Conservation (phyloP, 2,113 vertebrate species). For the Podiceps cristatus region DNA sequence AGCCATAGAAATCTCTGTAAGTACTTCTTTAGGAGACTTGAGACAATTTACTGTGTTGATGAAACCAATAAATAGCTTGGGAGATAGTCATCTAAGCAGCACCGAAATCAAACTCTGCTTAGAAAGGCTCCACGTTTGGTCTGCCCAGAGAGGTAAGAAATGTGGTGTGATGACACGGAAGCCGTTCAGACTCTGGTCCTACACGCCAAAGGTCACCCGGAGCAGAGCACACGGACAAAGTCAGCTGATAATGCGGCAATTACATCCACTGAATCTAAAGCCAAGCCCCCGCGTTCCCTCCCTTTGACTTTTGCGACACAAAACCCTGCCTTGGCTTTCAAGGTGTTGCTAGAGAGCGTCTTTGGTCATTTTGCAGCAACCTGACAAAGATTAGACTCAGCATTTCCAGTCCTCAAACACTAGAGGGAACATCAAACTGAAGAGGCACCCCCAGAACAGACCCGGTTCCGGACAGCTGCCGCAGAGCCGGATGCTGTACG, state of each 20-base stretch:
- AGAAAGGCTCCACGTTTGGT: not conserved
- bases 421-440: slow-evolving; percentile 57
- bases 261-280: not conserved
- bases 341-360: not conserved
- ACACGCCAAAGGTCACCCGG: not conserved
- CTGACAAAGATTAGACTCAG: not conserved
- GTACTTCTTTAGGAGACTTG: slow-evolving; percentile 56
- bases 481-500: rapidly evolving
- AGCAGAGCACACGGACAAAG: not conserved
- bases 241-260: slow-evolving; percentile 10
- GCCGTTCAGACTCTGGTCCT: not conserved
- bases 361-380: not conserved
- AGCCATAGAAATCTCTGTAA: slow-evolving; percentile 68
- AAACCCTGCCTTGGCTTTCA: not conserved
- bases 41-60: slow-evolving; percentile 52
- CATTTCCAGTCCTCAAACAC: slow-evolving; percentile 45
- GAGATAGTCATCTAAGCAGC: slow-evolving; percentile 38
- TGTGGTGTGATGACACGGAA: not conserved
- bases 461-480: not conserved
- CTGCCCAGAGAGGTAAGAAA: not conserved
- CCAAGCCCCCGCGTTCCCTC: not conserved
- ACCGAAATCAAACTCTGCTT: slow-evolving; percentile 20
- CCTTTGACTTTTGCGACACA: not conserved
- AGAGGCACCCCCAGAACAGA: not conserved
- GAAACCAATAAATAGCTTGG: slow-evolving; percentile 55